Conservation (phyloP, 2,888 invertebrate species). For the Clitarchus hookeri region DNA sequence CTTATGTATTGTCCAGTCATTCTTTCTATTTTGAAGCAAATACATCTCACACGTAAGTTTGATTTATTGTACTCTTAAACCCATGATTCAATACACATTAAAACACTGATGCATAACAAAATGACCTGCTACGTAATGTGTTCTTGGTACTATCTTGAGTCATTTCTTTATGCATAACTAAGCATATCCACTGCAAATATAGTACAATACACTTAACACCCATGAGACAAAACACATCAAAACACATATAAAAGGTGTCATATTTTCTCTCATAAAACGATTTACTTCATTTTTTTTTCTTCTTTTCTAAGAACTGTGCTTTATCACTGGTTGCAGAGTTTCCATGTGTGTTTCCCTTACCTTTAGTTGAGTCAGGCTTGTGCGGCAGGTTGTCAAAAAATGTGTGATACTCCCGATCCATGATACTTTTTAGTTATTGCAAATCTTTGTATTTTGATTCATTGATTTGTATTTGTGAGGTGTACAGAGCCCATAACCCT, state of each 20-base stretch:
- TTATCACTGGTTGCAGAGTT: neutral
- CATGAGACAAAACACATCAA: no score
- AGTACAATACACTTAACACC: neutral
- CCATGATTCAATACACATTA: no score
- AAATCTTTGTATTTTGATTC: neutral
- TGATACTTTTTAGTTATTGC: neutral
- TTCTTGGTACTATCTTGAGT: neutral
- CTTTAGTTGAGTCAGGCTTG: neutral
- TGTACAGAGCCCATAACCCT: neutral
- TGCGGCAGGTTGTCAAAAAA: neutral
- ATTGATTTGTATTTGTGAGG: neutral
- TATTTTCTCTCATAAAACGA: no score
- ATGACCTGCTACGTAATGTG: neutral
- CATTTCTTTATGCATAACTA: neutral
- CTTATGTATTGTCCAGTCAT: no score
- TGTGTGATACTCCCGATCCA: neutral
- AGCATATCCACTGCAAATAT: neutral
- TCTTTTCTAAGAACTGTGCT: neutral
- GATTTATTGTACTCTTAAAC: neutral
- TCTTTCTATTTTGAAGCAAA: neutral
- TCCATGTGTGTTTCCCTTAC: neutral
- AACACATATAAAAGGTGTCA: no score
- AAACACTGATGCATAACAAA: no score
- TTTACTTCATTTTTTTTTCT: neutral
- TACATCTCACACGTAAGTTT: neutral